Evolutionary conservation across 2,113 vertebrate species (phyloP).

Genomic region (Perognathus longimembris): DNA sequence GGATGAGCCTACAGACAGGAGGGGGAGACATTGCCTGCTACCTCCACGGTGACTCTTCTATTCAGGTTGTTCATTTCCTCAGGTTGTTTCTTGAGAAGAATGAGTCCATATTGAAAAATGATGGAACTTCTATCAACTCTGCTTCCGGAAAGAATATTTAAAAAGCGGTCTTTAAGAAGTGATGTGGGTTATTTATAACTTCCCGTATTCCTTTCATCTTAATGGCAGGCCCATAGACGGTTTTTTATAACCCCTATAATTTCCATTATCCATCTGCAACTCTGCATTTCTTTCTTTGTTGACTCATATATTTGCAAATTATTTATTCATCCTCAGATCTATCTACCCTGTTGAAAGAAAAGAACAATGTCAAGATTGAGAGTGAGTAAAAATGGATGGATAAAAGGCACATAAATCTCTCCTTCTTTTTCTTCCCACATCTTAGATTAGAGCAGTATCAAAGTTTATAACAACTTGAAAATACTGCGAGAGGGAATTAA

Average conservation of each 20-base stretch:
- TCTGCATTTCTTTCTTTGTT: conserved; percentile 75
- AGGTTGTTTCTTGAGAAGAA: conserved; percentile 56
- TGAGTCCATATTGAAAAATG: conserved; percentile 56
- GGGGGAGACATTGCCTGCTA: conserved; percentile 55
- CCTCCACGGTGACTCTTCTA: background rate
- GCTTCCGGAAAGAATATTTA: conserved; percentile 73
- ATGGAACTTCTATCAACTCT: conserved; percentile 61
- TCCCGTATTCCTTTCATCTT: conserved; percentile 66
- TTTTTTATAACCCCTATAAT: conserved; percentile 77
- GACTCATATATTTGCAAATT: conserved; percentile 77
- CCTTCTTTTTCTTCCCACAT: conserved; percentile 25
- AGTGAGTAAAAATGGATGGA: conserved; percentile 51
- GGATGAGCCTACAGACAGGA: background rate
- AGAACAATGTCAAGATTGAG: conserved; percentile 47
- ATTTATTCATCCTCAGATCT: conserved; percentile 72
- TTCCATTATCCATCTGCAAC: conserved; percentile 74
- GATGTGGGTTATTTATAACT: conserved; percentile 77
- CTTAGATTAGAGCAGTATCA: background rate
- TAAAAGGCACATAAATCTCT: conserved; percentile 67
- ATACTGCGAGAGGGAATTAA: conserved; percentile 1
- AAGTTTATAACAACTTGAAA: conserved; percentile 49
- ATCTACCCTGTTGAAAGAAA: conserved; percentile 57
- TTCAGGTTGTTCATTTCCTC: conserved; percentile 59
- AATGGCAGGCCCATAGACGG: conserved; percentile 66
- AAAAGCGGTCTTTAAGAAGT: conserved; percentile 67